Evolutionary conservation across 2,888 invertebrate species (phyloP).

Genomic region (Euzetes globulus): DNA sequence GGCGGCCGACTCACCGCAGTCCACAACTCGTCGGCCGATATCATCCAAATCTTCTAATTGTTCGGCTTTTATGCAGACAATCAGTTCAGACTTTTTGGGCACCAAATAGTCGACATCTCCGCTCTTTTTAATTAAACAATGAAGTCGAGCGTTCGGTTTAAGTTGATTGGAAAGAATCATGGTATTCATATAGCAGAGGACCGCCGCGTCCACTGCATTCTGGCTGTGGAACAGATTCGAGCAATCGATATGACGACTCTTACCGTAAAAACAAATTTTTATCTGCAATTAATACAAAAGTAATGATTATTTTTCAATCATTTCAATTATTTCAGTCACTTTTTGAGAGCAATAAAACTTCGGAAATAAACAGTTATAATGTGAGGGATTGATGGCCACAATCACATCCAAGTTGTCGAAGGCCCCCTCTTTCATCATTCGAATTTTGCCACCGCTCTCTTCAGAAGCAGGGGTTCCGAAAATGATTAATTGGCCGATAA

Average conservation of each 20-base stretch:
- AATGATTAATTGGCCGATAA: constrained; percentile 35
- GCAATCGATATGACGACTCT: constrained; percentile 2
- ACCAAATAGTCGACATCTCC: constrained; percentile 13
- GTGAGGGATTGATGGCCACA: not conserved
- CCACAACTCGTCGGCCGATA: not conserved
- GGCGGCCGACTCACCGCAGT: constrained; percentile 7
- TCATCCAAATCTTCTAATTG: not conserved
- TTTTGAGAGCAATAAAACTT: constrained; percentile 18
- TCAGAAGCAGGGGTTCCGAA: not conserved
- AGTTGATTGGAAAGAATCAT: not conserved
- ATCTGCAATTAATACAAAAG: not conserved
- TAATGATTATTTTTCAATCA: not conserved
- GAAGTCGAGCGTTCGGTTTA: not conserved
- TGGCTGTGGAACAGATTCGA: not conserved
- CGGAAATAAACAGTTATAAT: not conserved
- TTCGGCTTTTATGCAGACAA: not conserved
- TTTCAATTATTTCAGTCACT: not conserved
- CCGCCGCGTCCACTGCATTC: not conserved
- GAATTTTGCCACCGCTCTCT: not conserved
- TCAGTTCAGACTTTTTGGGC: not conserved
- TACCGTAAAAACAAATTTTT: not conserved
- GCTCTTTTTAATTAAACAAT: constrained; percentile 4
- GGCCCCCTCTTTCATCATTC: constrained; percentile 19
- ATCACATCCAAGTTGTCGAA: not conserved
- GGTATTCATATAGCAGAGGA: not conserved